Evolutionary conservation across 2,113 vertebrate genomes (phyloP).

Genomic region (Sminthopsis crassicaudata): DNA sequence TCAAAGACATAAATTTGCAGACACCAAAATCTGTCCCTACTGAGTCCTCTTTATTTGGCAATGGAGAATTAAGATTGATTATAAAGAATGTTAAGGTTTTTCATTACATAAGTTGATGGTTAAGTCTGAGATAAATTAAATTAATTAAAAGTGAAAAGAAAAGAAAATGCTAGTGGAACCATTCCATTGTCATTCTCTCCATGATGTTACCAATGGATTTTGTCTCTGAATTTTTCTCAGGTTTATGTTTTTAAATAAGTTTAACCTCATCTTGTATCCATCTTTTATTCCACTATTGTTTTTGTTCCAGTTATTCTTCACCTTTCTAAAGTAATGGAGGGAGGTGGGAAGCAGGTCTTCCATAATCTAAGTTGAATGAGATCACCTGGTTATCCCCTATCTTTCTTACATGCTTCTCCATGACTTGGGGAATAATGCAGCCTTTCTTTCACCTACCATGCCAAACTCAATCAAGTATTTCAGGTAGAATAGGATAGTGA

Average conservation of each 20-base stretch:
- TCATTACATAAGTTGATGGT: neutral
- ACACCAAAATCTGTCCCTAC: neutral
- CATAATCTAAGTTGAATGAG: conserved; percentile 31
- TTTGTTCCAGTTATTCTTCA: conserved; percentile 33
- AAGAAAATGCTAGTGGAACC: neutral
- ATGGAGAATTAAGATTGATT: neutral
- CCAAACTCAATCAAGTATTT: neutral
- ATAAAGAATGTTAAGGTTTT: neutral
- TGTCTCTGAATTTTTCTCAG: conserved; percentile 7
- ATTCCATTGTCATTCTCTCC: neutral
- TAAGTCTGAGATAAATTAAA: neutral
- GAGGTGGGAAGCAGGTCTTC: neutral
- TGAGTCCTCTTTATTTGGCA: neutral
- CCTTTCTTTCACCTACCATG: conserved; percentile 15
- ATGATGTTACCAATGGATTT: neutral
- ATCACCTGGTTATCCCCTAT: neutral
- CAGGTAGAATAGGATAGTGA: neutral
- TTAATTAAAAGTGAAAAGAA: neutral
- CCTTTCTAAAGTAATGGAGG: neutral
- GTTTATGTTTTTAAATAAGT: neutral
- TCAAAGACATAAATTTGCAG: neutral
- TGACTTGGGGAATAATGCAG: conserved; percentile 25
- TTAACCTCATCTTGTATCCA: neutral
- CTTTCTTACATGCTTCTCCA: neutral
- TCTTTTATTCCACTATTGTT: neutral